Conservation (phyloP, 2,113 vertebrate genomes). For the Amazona vittata region DNA sequence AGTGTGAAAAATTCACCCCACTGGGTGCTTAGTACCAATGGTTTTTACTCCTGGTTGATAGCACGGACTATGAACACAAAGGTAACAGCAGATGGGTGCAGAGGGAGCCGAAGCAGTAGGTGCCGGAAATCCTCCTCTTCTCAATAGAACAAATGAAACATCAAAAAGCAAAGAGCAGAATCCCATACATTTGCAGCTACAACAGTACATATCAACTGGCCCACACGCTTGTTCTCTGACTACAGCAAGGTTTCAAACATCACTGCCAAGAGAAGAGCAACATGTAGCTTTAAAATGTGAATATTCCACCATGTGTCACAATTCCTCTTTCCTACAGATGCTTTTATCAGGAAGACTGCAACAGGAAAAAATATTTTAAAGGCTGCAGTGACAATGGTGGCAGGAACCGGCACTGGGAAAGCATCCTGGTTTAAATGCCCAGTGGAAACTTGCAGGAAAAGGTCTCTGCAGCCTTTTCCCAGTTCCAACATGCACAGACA, state of each 20-base stretch:
- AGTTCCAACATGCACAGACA: not conserved
- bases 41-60: rapidly evolving
- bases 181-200: not conserved
- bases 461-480: not conserved
- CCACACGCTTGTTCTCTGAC: not conserved
- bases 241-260: not conserved
- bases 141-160: not conserved
- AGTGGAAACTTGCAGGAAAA: not conserved
- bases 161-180: not conserved
- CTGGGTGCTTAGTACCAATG: not conserved
- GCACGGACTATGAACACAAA: rapidly evolving
- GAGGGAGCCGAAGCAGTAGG: not conserved
- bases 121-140: not conserved
- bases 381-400: not conserved
- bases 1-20: not conserved
- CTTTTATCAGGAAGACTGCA: not conserved
- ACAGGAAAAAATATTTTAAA: not conserved
- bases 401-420: not conserved
- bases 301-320: not conserved
- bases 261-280: not conserved
- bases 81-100: not conserved
- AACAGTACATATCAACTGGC: rapidly evolving
- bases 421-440: not conserved
- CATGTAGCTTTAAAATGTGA: not conserved
- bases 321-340: not conserved